Base-by-base conservation (phyloP, 2,888 invertebrate genomes). In the Plebejus anna region DNA sequence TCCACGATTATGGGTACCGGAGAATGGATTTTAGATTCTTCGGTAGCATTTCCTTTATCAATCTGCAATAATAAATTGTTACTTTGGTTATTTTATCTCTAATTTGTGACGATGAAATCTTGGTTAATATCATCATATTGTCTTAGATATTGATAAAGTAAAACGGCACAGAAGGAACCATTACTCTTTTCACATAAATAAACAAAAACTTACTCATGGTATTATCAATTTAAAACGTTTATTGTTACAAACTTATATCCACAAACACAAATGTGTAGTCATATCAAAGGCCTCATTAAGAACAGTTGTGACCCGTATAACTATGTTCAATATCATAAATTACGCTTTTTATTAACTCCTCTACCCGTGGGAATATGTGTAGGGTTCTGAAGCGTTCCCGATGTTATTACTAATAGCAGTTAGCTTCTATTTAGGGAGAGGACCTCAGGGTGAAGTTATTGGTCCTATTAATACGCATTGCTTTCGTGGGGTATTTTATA, bases 281-380 rank as follows among this genome's bases (percentile, higher is more conserved):
- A 32, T 66, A 66, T 66, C 32, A 66, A 66, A 66, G 32, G 32
- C 66, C 66, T 66, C 66, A 66, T 66, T 36, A 36, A 36, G 66
- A 66, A 66, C 66, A 32, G 66, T 71, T 42, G 32, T 16, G 47
- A 16, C 73, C 55, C 73, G 73, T 32, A 55, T 55, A 73, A 73
- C 73, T 73, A 73, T 55, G 47, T 73, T 51, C 42, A 51, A 51
- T 72, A 28, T 72, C 72, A 51, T 72, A 72, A 72, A 72, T 72
- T 72, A 72, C 72, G 55, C 32, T 73, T 73, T 73, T 73, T 73
- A 28, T 32, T 51, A 72, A 72, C 47, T 55, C 13, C 51, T 32
- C 55, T 73, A 73, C 73, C 73, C 73, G 73, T 73, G 73, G 73
- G 73, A 73, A 73, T 32, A 13, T 28, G 72, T 47, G 42, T 72